phyloP scores from a whole-genome alignment of 2,113 vertebrate genomes.

The Peucedramus taeniatus region DNA sequence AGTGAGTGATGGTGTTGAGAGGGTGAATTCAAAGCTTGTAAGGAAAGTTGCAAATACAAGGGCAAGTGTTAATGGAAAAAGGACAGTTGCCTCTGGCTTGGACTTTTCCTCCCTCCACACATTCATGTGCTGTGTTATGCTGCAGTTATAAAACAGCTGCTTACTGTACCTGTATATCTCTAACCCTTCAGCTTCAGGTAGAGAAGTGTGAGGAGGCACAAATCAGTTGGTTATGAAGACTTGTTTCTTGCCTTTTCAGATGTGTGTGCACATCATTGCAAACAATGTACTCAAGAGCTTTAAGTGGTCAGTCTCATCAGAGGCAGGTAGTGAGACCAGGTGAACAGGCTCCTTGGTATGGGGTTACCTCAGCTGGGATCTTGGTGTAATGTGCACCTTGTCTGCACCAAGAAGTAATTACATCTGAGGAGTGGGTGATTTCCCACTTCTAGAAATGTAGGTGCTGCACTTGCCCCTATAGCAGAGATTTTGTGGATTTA shows the following conservation, averaged over 20 bases:
- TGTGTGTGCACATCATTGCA: neutral
- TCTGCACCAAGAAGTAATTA: neutral
- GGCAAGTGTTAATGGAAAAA: neutral
- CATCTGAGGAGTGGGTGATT: neutral
- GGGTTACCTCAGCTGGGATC: neutral
- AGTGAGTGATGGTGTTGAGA: neutral
- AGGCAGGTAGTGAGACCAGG: neutral
- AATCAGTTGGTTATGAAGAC: neutral
- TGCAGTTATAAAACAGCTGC: neutral
- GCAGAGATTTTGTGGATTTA: neutral
- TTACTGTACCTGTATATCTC: neutral
- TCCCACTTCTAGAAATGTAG: neutral
- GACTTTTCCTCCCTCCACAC: neutral
- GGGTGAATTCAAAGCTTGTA: neutral
- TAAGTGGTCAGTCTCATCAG: neutral
- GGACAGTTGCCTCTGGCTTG: neutral
- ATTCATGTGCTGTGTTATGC: fast-evolving
- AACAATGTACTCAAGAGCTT: neutral
- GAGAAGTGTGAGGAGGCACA: neutral
- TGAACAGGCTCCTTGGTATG: neutral
- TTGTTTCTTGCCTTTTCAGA: neutral
- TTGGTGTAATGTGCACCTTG: neutral
- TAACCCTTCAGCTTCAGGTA: neutral
- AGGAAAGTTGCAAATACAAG: neutral
- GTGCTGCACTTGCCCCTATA: neutral